These are phyloP conservation scores for Halictus ligatus DNA, from an alignment of 2,888 invertebrate species.

Conservation along the genomic window DNA sequence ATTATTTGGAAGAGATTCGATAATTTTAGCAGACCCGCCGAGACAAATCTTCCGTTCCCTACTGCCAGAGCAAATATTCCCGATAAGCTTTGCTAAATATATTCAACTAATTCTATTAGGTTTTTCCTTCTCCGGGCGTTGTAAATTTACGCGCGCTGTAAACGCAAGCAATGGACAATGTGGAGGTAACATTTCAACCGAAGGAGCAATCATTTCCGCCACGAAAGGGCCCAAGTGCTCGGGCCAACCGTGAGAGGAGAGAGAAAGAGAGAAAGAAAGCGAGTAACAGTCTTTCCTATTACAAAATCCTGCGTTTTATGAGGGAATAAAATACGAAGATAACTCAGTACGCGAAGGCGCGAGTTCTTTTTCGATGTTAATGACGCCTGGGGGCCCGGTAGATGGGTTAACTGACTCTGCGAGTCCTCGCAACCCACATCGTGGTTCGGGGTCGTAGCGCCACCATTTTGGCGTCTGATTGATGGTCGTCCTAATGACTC, in stretches of 20 bases:
- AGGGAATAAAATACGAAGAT: slow-evolving; percentile 1
- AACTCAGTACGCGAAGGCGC: background rate
- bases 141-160: background rate
- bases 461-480: slow-evolving; percentile 63
- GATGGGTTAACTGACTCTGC: slow-evolving; percentile 42
- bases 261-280: background rate
- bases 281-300: slow-evolving; percentile 1
- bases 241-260: background rate
- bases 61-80: background rate
- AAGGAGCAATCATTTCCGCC: background rate
- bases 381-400: background rate
- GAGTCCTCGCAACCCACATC: slow-evolving; percentile 45
- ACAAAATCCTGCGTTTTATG: slow-evolving; percentile 12
- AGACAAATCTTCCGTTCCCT: background rate
- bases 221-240: background rate
- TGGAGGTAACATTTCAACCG: slow-evolving; percentile 1
- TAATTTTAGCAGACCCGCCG: background rate
- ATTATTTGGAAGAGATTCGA: background rate
- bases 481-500: slow-evolving; percentile 67
- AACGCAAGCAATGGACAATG: background rate
- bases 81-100: background rate
- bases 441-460: slow-evolving; percentile 27
- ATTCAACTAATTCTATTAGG: background rate
- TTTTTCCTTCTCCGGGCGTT: background rate
- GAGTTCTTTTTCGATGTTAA: background rate